Evolutionary conservation across 2,888 invertebrate species (phyloP).

Genomic region (Yponomeuta plumbellus): DNA sequence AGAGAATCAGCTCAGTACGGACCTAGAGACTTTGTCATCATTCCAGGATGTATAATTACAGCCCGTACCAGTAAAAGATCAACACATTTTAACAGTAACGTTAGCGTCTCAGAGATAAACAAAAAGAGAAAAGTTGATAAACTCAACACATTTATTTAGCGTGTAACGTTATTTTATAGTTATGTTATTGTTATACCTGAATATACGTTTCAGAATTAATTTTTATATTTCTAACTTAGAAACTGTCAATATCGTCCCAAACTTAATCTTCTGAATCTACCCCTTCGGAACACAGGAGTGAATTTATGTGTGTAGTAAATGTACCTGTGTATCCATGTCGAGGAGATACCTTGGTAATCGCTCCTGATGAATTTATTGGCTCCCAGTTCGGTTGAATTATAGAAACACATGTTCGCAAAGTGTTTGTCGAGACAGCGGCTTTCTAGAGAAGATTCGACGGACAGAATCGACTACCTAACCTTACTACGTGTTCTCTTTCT

Average conservation of each 20-base stretch:
- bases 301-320: not conserved
- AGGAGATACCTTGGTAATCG: slow-evolving; percentile 41
- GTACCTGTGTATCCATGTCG: not conserved
- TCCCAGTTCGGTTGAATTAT: slow-evolving; percentile 56
- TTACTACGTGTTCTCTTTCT: no score
- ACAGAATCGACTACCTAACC: no score
- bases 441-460: not conserved
- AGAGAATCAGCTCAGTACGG: not conserved
- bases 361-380: slow-evolving; percentile 69
- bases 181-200: not conserved
- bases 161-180: not conserved
- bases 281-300: not conserved
- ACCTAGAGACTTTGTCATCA: not conserved
- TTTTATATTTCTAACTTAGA: no score
- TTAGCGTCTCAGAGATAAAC: not conserved
- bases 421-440: not conserved
- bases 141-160: not conserved
- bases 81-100: not conserved
- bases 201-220: no score
- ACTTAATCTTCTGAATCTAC: not conserved
- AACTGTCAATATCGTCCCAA: no score
- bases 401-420: not conserved
- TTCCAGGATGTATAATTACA: not conserved
- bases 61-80: not conserved
- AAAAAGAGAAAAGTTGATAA: not conserved